Evolutionary conservation across 1,140 invertebrate genomes (phyloP), one percentile per base, ranked within the genome.

Genomic region (Antheraea pernyi): DNA sequence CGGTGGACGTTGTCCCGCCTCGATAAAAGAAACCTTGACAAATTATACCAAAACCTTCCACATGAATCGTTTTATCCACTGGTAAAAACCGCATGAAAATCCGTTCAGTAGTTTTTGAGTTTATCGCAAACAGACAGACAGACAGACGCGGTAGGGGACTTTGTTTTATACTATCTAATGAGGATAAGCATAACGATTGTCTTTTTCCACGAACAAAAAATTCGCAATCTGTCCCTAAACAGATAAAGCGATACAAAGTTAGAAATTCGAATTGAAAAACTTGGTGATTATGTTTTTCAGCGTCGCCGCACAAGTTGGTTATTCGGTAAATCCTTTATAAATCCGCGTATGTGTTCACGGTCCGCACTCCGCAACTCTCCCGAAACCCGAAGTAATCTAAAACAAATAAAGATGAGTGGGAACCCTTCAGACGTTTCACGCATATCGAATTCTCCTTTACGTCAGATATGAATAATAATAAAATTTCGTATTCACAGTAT

Each of bases 361-460:
- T 75, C 78, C 77, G 65, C 68, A 69, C 71, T 67, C 74, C 71
- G 77, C 42, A 87, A 88, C 80, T 88, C 69, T 84, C 76, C 65
- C 66, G 70, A 72, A 80, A 70, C 83, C 86, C 85, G 83, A 90
- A 90, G 86, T 91, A 89, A 89, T 91, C 83, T 89, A 88, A 91
- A 89, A 91, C 84, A 89, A 87, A 91, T 89, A 91, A 89, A 89
- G 85, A 89, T 84, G 84, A 89, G 86, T 83, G 79, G 46, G 82
- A 76, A 82, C 77, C 77, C 73, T 78, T 77, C 78, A 86, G 73
- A 88, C 83, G 80, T 81, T 84, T 75, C 72, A 74, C 77, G 86
- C 81, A 84, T 90, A 84, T 87, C 79, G 76, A 88, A 82, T 82
- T 82, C 71, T 73, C 80, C 79, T 84, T 85, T 83, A 84, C 82